Conservation (phyloP, 2,888 invertebrate genomes). For the Periphyllus acericola region DNA sequence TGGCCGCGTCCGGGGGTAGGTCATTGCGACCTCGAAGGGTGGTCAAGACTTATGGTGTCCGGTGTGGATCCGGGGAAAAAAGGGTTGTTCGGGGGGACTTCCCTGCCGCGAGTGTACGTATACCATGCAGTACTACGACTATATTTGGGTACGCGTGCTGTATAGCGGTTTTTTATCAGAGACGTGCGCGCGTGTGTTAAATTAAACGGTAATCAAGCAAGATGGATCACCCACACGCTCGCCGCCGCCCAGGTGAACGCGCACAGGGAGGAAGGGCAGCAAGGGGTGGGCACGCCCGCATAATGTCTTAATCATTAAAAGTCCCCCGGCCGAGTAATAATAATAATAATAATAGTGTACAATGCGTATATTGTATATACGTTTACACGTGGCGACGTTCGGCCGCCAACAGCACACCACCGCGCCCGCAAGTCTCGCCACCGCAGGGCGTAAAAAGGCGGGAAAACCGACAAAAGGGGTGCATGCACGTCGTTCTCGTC, state of each 20-base stretch:
- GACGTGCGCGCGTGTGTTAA: neutral
- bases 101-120: no score
- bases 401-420: no score
- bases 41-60: no score
- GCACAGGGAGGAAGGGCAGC: neutral
- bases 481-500: neutral
- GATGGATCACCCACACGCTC: constrained; percentile 16
- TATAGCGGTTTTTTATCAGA: neutral
- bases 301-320: constrained; percentile 60
- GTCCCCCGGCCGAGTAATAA: neutral
- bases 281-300: constrained; percentile 18
- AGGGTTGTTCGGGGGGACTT: no score
- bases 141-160: neutral
- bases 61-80: no score
- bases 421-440: neutral
- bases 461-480: neutral
- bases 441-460: neutral
- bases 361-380: neutral
- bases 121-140: no score
- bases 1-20: neutral
- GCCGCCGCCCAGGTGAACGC: no score
- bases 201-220: constrained; percentile 51
- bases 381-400: constrained; percentile 3
- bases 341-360: no score
- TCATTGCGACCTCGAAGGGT: neutral